Percentiles rank a stretch among this genome's conserved stretches.
phyloP scores from a whole-genome alignment of 1,140 invertebrate species.

The Capitella teleta region DNA sequence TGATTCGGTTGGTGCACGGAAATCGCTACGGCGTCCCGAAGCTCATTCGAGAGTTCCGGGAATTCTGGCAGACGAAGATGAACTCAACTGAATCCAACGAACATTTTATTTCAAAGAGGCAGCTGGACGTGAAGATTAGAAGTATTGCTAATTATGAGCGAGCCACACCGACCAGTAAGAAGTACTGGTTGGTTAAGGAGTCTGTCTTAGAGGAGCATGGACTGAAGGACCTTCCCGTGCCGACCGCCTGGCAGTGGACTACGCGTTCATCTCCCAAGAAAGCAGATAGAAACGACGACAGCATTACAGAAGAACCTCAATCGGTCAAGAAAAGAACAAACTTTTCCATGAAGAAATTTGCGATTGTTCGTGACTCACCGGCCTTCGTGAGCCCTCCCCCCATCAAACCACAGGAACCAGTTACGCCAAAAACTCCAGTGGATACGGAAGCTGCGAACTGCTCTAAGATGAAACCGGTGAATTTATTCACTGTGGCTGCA shows the following conservation, averaged over 20 bases:
- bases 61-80: slow-evolving; percentile 47
- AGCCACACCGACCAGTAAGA: slow-evolving; percentile 41
- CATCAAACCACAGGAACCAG: too few relatives aligned
- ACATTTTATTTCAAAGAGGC: slow-evolving; percentile 31
- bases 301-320: too few relatives aligned
- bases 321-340: too few relatives aligned
- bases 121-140: slow-evolving; percentile 32
- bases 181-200: slow-evolving; percentile 57
- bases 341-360: too few relatives aligned
- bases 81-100: slow-evolving; percentile 5
- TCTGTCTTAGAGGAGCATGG: slow-evolving; percentile 50
- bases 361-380: too few relatives aligned
- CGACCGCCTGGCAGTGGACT: slow-evolving; percentile 8
- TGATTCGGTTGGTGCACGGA: slow-evolving; percentile 58
- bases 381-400: too few relatives aligned
- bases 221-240: slow-evolving; percentile 40
- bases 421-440: too few relatives aligned
- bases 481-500: too few relatives aligned
- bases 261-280: neutral
- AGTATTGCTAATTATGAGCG: slow-evolving; percentile 50
- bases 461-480: too few relatives aligned
- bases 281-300: neutral
- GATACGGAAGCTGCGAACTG: too few relatives aligned
- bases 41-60: slow-evolving; percentile 54
- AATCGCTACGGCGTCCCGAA: slow-evolving; percentile 50